These are phyloP conservation scores for Drosophila serrata DNA, from an alignment of 1,140 invertebrate species.

Conservation along the genomic window DNA sequence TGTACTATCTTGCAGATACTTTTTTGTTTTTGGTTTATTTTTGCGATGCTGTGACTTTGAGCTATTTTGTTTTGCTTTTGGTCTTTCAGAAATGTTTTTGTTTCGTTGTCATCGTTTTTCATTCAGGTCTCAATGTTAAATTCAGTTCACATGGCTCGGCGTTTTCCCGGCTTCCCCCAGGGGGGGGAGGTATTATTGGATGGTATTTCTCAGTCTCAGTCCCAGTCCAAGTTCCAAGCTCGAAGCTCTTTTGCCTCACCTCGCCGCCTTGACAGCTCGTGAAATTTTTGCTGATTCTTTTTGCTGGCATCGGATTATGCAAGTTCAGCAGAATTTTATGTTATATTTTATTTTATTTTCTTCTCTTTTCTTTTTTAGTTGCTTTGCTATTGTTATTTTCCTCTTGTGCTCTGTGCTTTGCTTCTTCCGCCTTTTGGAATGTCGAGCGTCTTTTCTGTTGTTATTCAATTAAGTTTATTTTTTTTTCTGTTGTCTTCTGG, in stretches of 20 bases:
- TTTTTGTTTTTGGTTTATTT: constrained; percentile 3
- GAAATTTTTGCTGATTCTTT: constrained; percentile 57
- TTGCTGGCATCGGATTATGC: constrained; percentile 56
- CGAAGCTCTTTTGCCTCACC: constrained; percentile 1
- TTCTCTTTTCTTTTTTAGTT: constrained; percentile 23
- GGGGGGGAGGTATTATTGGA: neutral
- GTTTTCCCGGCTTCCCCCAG: constrained; percentile 3
- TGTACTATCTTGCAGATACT: constrained; percentile 5
- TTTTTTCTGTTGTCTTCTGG: constrained; percentile 18
- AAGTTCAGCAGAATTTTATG: constrained; percentile 63
- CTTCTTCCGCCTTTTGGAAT: constrained; percentile 57
- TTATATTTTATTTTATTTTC: constrained; percentile 33
- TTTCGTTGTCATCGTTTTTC: constrained; percentile 41
- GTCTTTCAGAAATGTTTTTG: constrained; percentile 1
- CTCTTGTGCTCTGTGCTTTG: constrained; percentile 18
- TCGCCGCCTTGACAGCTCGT: constrained; percentile 8
- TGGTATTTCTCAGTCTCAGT: constrained; percentile 16
- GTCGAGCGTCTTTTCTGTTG: constrained; percentile 66
- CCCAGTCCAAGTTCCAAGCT: no score
- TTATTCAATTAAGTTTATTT: constrained; percentile 61
- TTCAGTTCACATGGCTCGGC: constrained; percentile 38
- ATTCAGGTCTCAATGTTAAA: constrained; percentile 46
- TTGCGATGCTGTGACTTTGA: constrained; percentile 36
- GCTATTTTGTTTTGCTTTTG: constrained; percentile 26
- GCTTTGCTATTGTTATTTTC: constrained; percentile 40